A percentile compares a stretch with the other conserved stretches of the same genome.
Conservation (phyloP, 2,888 invertebrate species). For the Trachelus iudaicus region DNA sequence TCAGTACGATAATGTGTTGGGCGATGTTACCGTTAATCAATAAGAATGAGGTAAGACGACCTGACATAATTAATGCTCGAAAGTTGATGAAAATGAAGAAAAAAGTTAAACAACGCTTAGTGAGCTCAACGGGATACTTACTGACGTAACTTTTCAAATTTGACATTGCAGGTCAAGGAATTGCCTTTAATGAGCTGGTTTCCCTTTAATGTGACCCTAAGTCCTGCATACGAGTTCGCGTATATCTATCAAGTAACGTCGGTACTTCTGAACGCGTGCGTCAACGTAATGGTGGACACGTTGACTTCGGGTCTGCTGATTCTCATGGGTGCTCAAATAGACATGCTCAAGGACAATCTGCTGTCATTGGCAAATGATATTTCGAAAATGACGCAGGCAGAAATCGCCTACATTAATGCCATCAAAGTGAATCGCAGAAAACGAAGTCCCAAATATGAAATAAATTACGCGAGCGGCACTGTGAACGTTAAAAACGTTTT, state of each 20-base stretch:
- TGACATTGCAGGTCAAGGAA: conserved; percentile 10
- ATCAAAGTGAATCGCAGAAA: too few relatives aligned
- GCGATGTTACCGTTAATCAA: conserved; percentile 55
- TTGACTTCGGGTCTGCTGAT: conserved; percentile 66
- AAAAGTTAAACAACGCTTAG: too few relatives aligned
- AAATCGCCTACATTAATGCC: too few relatives aligned
- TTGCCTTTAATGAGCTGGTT: conserved; percentile 58
- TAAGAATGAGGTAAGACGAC: conserved; percentile 29
- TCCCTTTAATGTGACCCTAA: conserved; percentile 64
- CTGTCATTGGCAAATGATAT: neutral
- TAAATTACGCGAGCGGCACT: too few relatives aligned
- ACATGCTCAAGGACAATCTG: conserved; percentile 53
- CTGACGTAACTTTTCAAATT: too few relatives aligned
- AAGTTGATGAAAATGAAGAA: neutral
- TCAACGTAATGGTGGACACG: conserved; percentile 69
- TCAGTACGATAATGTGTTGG: conserved; percentile 51
- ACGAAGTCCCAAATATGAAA: too few relatives aligned
- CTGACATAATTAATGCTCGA: neutral
- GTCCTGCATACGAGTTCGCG: conserved; percentile 65
- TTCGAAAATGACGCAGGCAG: too few relatives aligned
- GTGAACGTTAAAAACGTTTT: too few relatives aligned
- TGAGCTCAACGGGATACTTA: too few relatives aligned
- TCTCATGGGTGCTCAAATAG: conserved; percentile 67
- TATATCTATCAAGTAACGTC: conserved; percentile 67
- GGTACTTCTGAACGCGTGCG: conserved; percentile 65